phyloP scores from a whole-genome alignment of 2,797 vertebrate genomes.

The Echeneis naucrates region DNA sequence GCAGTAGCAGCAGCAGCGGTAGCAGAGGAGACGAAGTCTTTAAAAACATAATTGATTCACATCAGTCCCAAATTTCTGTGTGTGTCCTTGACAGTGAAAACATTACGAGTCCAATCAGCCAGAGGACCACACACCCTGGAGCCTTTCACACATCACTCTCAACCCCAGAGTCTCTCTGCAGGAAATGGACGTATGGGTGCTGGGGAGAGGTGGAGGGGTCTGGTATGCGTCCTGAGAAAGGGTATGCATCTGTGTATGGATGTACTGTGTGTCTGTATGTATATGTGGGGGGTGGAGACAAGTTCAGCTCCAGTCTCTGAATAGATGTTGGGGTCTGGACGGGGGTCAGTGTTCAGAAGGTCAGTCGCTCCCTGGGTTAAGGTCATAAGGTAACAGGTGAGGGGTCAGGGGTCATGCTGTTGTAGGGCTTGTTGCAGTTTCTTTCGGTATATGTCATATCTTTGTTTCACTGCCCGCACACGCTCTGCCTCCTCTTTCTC shows the following conservation, averaged over 20 bases:
- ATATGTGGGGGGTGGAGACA: slow-evolving; percentile 35
- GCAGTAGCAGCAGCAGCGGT: slow-evolving; percentile 82
- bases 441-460: slow-evolving; percentile 88
- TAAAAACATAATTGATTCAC: slow-evolving; percentile 50
- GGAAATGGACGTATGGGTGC: slow-evolving; percentile 22
- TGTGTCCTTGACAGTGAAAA: slow-evolving; percentile 57
- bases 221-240: slow-evolving; percentile 79
- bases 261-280: slow-evolving; percentile 40
- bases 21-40: slow-evolving; percentile 53
- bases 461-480: slow-evolving; percentile 89
- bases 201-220: not conserved
- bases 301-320: slow-evolving; percentile 56
- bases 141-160: slow-evolving; percentile 41
- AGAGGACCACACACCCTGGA: slow-evolving; percentile 40
- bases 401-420: slow-evolving; percentile 87
- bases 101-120: slow-evolving; percentile 35
- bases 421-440: slow-evolving; percentile 89
- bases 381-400: slow-evolving; percentile 63
- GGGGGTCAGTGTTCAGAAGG: slow-evolving; percentile 27
- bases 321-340: slow-evolving; percentile 17
- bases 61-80: slow-evolving; percentile 45
- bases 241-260: slow-evolving; percentile 30
- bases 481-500: slow-evolving; percentile 94
- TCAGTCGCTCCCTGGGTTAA: slow-evolving; percentile 58
- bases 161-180: slow-evolving; percentile 37